Evolutionary conservation across 2,113 vertebrate species (phyloP), one percentile per base, ranked within the genome.

Genomic region (Ploceus nigricollis): DNA sequence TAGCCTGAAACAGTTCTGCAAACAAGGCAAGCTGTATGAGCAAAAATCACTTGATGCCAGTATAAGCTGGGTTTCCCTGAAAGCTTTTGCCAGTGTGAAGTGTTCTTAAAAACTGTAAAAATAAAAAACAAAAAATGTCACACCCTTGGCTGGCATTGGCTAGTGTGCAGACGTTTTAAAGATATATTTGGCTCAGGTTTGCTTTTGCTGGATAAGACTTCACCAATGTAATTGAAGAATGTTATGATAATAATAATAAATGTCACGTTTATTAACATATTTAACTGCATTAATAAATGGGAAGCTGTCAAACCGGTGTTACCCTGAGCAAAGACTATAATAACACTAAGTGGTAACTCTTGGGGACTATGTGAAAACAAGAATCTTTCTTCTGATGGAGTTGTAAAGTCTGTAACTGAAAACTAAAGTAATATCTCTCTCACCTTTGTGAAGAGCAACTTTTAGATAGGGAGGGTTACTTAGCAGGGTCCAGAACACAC

Each of bases 101-200:
- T 90, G 94, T 92, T 93, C 91, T 95, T 89, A 87, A 96, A 94
- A 93, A 93, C 51, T 87, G 91, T 87, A 96, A 95, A 94, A 95
- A 95, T 73, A 87, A 92, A 94, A 60, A 11, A 1, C 42, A 14
- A 16, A 87, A 95, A 92, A 86, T 73, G 80, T 94, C 96, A 95
- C 79, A 92, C 63, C 88, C 79, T 92, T 91, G 88, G 88, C 82
- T 96, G 95, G 92, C 92, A 96, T 14, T 85, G 91, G 90, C 85
- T 24, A n/a, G 51, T 31, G 78, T 58, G 90, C 93, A 96, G 91
- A 80, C 3, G 0, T 86, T 95, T 95, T 77, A 91, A 93, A 94
- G 93, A 84, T 83, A 7, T 81, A 51, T 58, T 94, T 94, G 96
- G 94, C 75, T 60, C 57, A 80, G 72, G 77, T 95, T 95, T 96